These are phyloP conservation scores for Theretra japonica DNA, from an alignment of 2,888 invertebrate species.

Conservation along the genomic window DNA sequence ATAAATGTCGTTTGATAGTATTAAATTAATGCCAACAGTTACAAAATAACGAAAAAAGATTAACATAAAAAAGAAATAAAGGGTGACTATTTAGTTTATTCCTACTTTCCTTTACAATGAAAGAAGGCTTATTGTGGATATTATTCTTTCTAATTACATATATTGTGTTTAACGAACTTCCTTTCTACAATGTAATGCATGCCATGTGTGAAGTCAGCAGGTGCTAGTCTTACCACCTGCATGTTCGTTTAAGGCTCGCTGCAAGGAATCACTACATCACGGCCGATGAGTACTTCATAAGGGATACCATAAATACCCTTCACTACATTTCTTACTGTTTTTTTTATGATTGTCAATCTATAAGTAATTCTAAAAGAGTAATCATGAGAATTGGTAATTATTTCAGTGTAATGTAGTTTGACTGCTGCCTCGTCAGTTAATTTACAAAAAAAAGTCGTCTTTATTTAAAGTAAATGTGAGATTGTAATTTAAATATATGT, in stretches of 20 bases:
- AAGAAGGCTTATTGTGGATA: conserved; percentile 27
- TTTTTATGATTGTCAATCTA: no score
- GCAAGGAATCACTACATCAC: conserved; percentile 19
- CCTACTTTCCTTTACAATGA: background rate
- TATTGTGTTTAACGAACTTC: conserved; percentile 40
- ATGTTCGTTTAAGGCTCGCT: conserved; percentile 19
- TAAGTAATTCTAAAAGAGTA: background rate
- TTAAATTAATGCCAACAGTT: no score
- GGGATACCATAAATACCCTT: conserved; percentile 4
- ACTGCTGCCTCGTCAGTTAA: background rate
- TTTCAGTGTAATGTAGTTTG: background rate
- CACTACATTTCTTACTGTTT: background rate
- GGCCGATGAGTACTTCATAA: background rate
- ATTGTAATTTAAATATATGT: background rate
- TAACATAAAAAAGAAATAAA: background rate
- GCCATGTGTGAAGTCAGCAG: conserved; percentile 41
- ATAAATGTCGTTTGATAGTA: no score
- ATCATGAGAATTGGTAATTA: background rate
- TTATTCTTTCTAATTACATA: conserved; percentile 38
- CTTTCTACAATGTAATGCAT: conserved; percentile 40
- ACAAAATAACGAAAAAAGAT: no score
- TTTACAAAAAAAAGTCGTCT: background rate
- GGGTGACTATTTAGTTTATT: background rate
- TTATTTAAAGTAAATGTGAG: background rate
- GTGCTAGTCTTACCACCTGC: conserved; percentile 41